Conservation (phyloP, 2,797 vertebrate species). For the Spinibarbus caldwelli region DNA sequence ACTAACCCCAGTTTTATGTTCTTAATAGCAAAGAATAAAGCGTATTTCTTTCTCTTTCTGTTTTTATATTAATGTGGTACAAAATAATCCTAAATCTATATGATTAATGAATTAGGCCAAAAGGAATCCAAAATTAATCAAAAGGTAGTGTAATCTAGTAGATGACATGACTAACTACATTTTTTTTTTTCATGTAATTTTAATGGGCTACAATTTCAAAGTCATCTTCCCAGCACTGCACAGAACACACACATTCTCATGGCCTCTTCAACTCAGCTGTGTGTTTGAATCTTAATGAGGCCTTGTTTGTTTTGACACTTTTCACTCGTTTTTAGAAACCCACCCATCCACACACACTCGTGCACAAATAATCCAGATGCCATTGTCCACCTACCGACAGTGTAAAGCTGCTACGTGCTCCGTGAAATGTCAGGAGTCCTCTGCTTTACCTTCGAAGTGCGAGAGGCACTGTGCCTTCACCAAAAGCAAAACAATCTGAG, state of each 20-base stretch:
- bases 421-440: constrained; percentile 71
- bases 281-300: not conserved
- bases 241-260: not conserved
- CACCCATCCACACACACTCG: not conserved
- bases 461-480: constrained; percentile 65
- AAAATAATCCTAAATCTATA: not conserved
- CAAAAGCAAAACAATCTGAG: constrained; percentile 80
- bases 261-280: not conserved
- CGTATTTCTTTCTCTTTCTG: not conserved
- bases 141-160: not conserved
- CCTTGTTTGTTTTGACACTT: not conserved
- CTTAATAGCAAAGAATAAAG: not conserved
- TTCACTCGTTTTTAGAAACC: constrained; percentile 53
- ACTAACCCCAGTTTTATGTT: not conserved
- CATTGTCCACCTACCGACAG: constrained; percentile 67
- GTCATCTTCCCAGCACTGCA: not conserved
- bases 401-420: constrained; percentile 63
- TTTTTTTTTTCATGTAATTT: not conserved
- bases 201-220: not conserved
- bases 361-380: constrained; percentile 40
- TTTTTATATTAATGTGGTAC: not conserved
- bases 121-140: not conserved
- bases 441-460: constrained; percentile 69
- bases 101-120: not conserved
- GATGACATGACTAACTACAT: not conserved